These are phyloP conservation scores for Styela plicata DNA, from an alignment of 23 tunicate species.

Conservation along the genomic window DNA sequence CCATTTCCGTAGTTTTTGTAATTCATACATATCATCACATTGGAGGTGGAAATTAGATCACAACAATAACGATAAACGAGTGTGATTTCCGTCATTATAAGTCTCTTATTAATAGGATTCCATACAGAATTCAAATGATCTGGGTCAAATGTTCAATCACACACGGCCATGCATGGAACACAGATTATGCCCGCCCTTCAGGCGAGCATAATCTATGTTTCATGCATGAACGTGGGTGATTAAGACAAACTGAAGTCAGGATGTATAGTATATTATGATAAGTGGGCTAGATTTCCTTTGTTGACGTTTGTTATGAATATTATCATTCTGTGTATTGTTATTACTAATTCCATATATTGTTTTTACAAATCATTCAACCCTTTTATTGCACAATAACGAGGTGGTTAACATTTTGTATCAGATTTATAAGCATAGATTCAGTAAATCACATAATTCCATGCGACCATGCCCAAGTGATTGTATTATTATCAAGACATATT, in stretches of 20 bases:
- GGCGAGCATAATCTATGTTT: neutral
- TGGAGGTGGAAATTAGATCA: neutral
- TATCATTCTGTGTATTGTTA: neutral
- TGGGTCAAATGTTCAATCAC: neutral
- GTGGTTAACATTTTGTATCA: too few relatives aligned
- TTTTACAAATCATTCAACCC: neutral
- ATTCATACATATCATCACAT: neutral
- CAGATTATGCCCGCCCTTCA: neutral
- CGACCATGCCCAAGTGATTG: too few relatives aligned
- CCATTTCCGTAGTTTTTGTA: neutral
- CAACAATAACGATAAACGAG: neutral
- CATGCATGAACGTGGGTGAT: neutral
- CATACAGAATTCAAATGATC: neutral
- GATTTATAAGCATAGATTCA: too few relatives aligned
- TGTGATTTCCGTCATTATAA: neutral
- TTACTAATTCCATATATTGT: neutral
- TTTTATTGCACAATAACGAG: neutral
- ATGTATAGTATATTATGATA: neutral
- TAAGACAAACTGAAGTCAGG: neutral
- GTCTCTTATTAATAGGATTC: neutral
- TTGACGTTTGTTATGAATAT: neutral
- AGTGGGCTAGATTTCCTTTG: neutral
- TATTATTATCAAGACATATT: too few relatives aligned
- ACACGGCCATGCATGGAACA: neutral
- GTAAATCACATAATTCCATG: too few relatives aligned